Conservation (phyloP, 2,888 invertebrate genomes). For the Dryococelus australis region DNA sequence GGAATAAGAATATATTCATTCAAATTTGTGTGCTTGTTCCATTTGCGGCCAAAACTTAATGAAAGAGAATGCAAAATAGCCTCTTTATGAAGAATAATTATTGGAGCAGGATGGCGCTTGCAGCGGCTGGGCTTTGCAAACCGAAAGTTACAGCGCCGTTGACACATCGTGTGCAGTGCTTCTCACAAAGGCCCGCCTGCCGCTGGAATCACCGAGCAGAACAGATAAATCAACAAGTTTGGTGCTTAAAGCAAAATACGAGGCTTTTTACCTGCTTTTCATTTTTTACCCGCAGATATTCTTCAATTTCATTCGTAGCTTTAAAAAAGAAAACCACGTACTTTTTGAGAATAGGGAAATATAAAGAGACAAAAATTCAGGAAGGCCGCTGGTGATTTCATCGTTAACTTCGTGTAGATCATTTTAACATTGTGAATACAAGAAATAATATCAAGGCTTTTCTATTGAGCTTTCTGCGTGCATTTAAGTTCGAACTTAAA, state of each 20-base stretch:
- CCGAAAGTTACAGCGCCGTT: neutral
- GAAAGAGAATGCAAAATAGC: neutral
- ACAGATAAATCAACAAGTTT: slow-evolving; percentile 16
- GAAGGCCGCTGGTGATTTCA: neutral
- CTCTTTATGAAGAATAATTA: neutral
- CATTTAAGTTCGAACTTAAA: too few relatives aligned
- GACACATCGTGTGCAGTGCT: neutral
- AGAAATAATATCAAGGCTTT: neutral
- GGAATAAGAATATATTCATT: neutral
- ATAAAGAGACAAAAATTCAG: neutral
- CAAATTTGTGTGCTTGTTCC: neutral
- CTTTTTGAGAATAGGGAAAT: neutral
- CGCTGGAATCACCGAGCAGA: neutral
- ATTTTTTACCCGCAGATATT: neutral
- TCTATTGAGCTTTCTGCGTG: neutral
- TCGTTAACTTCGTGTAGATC: neutral
- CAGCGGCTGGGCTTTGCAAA: neutral
- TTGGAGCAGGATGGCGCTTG: neutral
- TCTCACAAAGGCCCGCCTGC: neutral
- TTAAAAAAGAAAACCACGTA: neutral
- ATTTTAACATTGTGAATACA: neutral
- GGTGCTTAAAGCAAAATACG: slow-evolving; percentile 7
- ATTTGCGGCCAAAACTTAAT: slow-evolving; percentile 13
- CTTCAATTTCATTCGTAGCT: slow-evolving; percentile 9
- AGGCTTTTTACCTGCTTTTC: neutral